Evolutionary conservation across 1,140 invertebrate genomes (phyloP), one percentile per base, ranked within the genome.

Genomic region (Heliconius hermathena): DNA sequence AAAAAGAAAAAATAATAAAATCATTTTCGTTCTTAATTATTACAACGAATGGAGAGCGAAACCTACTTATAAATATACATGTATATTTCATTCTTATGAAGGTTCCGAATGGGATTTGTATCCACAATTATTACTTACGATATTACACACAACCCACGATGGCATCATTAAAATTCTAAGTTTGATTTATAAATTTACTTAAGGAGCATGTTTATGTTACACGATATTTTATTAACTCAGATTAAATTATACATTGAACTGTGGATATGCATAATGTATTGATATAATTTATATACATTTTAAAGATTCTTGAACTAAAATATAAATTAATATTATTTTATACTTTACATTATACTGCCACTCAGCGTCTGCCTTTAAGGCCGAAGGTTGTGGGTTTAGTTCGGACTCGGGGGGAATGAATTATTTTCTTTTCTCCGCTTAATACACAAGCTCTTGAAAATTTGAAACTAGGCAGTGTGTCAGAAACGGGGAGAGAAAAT

Each of bases 171-270:
- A 66, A 66, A 66, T 26, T 66, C 60, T 66, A 26, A 66, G 1
- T 66, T 66, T 66, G 22, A 66, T 66, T 66, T 66, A 66, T 66
- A 26, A 29, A 26, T 26, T 66, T 66, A 66, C 60, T 66, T 29
- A 66, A 66, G 26, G 60, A n/a, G 60, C 60, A 66, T 66, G 60
- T 66, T 66, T 66, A 66, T 66, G 60, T 66, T 29, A 66, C 22
- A 66, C 22, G 9, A 66, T 66, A 16, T 66, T 66, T 26, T 26
- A 26, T 26, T 66, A 66, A 11, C 26, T 11, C 9, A 66, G 60
- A 66, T 66, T 26, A 66, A 66, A 66, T 26, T 26, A 66, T 5
- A 57, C n/a, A 4, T 22, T 66, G 9, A 66, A 13, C 26, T 66
- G 29, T 60, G 22, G 9, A 22, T 60, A 60, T 22, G 57, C 22